Evolutionary conservation across 2,113 vertebrate species (phyloP), one percentile per base, ranked within the genome.

Genomic region (Varanus salvator): DNA sequence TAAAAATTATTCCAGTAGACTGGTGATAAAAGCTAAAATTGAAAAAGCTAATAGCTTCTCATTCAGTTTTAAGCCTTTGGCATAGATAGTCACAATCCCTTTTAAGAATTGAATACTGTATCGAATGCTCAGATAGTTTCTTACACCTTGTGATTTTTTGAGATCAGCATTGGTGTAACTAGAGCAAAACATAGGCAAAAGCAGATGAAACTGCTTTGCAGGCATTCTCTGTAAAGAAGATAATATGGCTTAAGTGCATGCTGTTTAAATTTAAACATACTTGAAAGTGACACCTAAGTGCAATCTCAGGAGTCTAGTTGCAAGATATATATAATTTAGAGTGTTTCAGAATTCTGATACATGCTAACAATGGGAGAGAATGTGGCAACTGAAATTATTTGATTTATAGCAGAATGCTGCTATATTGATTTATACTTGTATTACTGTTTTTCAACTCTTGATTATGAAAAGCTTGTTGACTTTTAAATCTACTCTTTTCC

Each of bases 291-390:
- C 12, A 19, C 50, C 31, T 38, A 4, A 50, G 15, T 77, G 52
- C 44, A 76, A 86, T 19, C 14, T 86, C 48, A 50, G 27, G 68
- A 69, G 7, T 82, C 80, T 11, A 19, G 6, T 34, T 60, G 15
- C 29, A 81, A 60, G 31, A 19, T 60, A 52, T 11, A 78, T 44
- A 75, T 91, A 87, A 17, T 90, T 92, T 87, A 86, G 52, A 85
- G 29, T 57, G 34, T 88, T 31, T 34, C 60, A 78, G 48, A 6
- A 77, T 94, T 93, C 86, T 34, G 25, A 88, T 1, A 74, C 25
- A 7, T 68, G 31, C 25, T 94, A 92, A 88, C 90, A 54, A 81
- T 88, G 85, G 21, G 78, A 85, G 19, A 34, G 60, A 21, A 44
- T 90, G 5, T 84, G 83, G 50, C 86, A 21, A 25, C 44, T 27